A percentile compares a stretch with the other conserved stretches of the same genome.
Evolutionary conservation across 1,140 invertebrate genomes (phyloP).

Genomic region (Octopus sinensis): DNA sequence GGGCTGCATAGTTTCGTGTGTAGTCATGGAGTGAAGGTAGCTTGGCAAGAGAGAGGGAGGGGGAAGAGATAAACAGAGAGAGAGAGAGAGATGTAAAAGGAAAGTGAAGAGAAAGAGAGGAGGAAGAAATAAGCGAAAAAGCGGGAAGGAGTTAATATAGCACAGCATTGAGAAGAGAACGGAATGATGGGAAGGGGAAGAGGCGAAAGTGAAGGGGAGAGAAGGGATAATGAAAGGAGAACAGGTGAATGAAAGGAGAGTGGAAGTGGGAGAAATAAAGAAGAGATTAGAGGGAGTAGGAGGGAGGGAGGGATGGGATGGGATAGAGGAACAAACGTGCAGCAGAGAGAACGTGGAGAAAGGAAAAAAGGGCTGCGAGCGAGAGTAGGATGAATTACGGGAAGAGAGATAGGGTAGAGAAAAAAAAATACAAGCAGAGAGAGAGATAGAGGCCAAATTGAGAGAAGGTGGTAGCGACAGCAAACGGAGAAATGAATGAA

Average conservation of each 20-base stretch:
- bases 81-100: neutral
- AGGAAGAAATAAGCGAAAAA: neutral
- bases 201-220: neutral
- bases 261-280: neutral
- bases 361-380: neutral
- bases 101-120: neutral
- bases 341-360: neutral
- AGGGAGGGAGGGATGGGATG: neutral
- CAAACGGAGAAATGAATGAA: neutral
- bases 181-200: neutral
- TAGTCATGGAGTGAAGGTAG: neutral
- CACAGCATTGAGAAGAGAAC: neutral
- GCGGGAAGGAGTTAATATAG: neutral
- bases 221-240: neutral
- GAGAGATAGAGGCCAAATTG: neutral
- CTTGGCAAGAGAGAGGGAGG: neutral
- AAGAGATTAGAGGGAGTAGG: neutral
- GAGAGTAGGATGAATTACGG: neutral
- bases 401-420: neutral
- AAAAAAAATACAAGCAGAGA: neutral
- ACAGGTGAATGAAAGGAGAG: neutral
- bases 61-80: neutral
- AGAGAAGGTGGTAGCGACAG: neutral
- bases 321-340: neutral
- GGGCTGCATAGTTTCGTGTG: too few relatives aligned